These are phyloP conservation scores for Epizoanthus stellaris DNA, from an alignment of 92 coral and sea anemone genomes.

Conservation along the genomic window DNA sequence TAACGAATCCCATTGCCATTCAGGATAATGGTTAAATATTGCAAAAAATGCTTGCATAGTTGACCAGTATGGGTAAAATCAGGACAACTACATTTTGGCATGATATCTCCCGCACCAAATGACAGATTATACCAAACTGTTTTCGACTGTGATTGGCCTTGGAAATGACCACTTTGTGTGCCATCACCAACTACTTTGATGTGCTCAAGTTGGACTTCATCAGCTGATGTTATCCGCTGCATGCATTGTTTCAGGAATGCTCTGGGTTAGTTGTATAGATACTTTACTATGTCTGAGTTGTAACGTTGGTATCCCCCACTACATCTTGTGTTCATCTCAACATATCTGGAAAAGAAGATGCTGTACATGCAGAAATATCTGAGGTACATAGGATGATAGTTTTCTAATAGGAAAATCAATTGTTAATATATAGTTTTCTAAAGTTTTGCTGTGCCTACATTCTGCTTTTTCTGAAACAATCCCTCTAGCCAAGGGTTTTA, in stretches of 20 bases:
- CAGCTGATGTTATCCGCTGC: conserved; percentile 39
- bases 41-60: conserved; percentile 62
- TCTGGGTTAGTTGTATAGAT: conserved; percentile 47
- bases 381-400: background rate
- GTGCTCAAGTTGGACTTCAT: conserved; percentile 16
- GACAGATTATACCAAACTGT: conserved; percentile 36
- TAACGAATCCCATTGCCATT: conserved; percentile 64
- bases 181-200: conserved; percentile 36
- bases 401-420: background rate
- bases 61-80: conserved; percentile 54
- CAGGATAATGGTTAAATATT: conserved; percentile 41
- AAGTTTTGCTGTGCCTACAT: conserved; percentile 4
- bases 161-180: conserved; percentile 33
- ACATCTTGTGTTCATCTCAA: conserved; percentile 61
- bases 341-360: conserved; percentile 53
- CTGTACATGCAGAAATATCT: background rate
- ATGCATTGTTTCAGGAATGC: conserved; percentile 39
- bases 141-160: conserved; percentile 35
- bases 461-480: background rate
- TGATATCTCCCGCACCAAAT: conserved; percentile 43
- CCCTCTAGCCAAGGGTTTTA: background rate
- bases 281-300: conserved; percentile 39
- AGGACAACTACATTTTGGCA: conserved; percentile 54
- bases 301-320: conserved; percentile 57
- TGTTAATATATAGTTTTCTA: background rate